Percentiles rank a stretch among this genome's conserved stretches.
Evolutionary conservation across 2,888 invertebrate species (phyloP).

Genomic region (Sminthurinus aureus): DNA sequence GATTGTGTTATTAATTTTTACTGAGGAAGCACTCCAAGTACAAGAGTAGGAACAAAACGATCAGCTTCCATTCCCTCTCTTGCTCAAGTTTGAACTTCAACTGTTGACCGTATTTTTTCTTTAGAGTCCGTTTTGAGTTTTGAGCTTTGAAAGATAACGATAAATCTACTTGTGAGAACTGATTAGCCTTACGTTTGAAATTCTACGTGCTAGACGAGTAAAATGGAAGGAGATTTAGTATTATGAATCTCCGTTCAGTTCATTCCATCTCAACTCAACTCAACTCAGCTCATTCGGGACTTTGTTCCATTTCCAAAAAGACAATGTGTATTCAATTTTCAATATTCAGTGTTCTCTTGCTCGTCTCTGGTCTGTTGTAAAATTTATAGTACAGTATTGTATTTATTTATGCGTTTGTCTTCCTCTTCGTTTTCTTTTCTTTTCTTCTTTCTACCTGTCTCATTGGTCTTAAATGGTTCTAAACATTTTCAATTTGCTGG

Average conservation of each 20-base stretch:
- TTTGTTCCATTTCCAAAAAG: no score
- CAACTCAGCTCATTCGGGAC: no score
- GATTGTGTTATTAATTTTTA: no score
- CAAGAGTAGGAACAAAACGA: no score
- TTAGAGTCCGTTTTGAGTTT: not conserved
- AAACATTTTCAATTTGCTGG: no score
- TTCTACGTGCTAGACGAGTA: not conserved
- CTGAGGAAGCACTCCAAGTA: no score
- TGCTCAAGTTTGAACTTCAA: not conserved
- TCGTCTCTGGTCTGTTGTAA: no score
- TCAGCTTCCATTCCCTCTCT: no score
- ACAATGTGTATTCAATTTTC: not conserved
- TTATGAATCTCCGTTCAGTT: not conserved
- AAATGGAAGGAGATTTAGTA: constrained; percentile 22
- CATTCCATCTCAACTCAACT: no score
- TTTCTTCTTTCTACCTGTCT: not conserved
- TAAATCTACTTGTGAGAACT: constrained; percentile 35
- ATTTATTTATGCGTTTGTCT: not conserved
- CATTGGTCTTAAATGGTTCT: no score
- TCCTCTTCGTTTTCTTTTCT: not conserved
- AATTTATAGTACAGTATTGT: no score
- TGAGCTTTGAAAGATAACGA: constrained; percentile 21
- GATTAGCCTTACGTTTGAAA: constrained; percentile 5
- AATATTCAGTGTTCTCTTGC: not conserved
- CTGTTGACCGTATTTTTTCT: not conserved